A percentile compares a stretch with the other conserved stretches of the same genome.
These are phyloP conservation scores for Cephalopachus bancanus DNA, from an alignment of 2,797 vertebrate genomes.

Conservation along the genomic window DNA sequence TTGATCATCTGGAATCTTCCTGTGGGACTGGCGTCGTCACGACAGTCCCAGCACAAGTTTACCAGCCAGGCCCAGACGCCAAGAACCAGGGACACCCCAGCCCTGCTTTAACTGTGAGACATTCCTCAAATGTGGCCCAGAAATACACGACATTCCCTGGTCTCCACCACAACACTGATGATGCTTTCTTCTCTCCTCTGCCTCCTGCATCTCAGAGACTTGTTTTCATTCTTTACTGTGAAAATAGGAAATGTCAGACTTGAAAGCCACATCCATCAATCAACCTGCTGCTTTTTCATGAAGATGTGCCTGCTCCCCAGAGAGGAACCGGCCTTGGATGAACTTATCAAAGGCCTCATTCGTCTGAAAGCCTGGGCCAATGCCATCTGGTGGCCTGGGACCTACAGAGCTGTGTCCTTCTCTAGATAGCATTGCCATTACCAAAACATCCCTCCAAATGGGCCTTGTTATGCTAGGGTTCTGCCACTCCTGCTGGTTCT, in stretches of 20 bases:
- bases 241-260: background rate
- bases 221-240: no score
- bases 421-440: no score
- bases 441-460: no score
- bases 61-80: background rate
- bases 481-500: no score
- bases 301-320: no score
- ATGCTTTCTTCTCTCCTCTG: background rate
- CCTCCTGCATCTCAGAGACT: background rate
- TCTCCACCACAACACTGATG: background rate
- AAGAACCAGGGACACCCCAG: background rate
- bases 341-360: no score
- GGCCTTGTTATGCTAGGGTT: no score
- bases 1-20: background rate
- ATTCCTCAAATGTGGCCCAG: background rate
- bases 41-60: accelerated
- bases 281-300: no score
- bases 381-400: no score
- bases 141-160: background rate
- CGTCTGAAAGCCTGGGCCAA: no score
- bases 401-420: no score
- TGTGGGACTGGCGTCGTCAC: background rate
- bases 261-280: background rate
- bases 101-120: background rate
- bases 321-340: no score